A percentile compares a stretch with the other conserved stretches of the same genome.
These are phyloP conservation scores for Leiothrix lutea DNA, from an alignment of 2,113 vertebrate species.

Conservation along the genomic window DNA sequence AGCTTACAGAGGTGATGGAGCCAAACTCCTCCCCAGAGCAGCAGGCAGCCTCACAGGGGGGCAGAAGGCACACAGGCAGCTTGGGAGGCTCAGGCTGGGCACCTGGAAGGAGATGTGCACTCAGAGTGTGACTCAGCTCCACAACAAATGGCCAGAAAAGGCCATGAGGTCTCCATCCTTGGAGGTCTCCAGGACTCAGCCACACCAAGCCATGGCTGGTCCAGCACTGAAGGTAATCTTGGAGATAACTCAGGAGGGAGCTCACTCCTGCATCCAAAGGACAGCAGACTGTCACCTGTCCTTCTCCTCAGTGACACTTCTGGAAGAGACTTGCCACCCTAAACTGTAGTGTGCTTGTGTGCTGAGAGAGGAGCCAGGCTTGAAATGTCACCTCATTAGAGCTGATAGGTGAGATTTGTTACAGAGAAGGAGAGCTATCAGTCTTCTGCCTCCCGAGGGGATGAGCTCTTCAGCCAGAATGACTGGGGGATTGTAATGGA, in stretches of 20 bases:
- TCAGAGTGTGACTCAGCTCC: not conserved
- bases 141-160: not conserved
- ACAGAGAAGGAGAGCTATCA: not conserved
- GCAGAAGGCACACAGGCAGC: not conserved
- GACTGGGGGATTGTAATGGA: not conserved
- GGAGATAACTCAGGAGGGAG: not conserved
- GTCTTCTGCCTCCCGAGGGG: constrained; percentile 3
- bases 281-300: not conserved
- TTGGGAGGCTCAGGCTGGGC: not conserved
- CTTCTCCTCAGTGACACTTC: not conserved
- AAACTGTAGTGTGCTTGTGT: not conserved
- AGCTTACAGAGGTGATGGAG: not conserved
- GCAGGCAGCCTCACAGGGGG: not conserved
- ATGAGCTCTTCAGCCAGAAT: not conserved
- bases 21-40: not conserved
- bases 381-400: constrained; percentile 32
- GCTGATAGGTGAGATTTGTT: constrained; percentile 32
- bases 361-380: not conserved
- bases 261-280: not conserved
- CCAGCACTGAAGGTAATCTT: not conserved
- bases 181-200: not conserved
- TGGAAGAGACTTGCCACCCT: not conserved
- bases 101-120: not conserved
- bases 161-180: not conserved
- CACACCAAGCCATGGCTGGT: not conserved